Conservation (phyloP, 2,888 invertebrate genomes). For the Diachrysia chrysitis region DNA sequence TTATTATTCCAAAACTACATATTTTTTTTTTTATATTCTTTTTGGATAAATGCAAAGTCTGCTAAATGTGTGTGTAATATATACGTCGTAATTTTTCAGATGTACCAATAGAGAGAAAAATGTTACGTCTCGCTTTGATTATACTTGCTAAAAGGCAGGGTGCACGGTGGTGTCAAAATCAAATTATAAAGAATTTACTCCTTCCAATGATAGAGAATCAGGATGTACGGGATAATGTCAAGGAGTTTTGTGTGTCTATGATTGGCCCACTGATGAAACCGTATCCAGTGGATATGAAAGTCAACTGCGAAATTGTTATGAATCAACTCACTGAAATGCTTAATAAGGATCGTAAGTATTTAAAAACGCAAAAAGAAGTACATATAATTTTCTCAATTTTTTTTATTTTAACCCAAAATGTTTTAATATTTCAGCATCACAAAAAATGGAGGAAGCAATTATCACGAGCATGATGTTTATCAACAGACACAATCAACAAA, state of each 20-base stretch:
- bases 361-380: background rate
- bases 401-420: background rate
- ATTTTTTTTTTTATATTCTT: too few relatives aligned
- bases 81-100: conserved; percentile 71
- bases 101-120: conserved; percentile 71
- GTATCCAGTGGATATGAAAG: conserved; percentile 81
- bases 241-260: conserved; percentile 75
- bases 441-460: conserved; percentile 77
- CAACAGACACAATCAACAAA: conserved; percentile 70
- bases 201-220: conserved; percentile 75
- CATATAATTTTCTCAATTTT: background rate
- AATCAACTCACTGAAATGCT: conserved; percentile 76
- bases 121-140: conserved; percentile 76
- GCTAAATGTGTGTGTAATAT: too few relatives aligned
- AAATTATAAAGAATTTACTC: conserved; percentile 77
- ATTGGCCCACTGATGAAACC: conserved; percentile 82
- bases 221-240: conserved; percentile 62
- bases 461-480: conserved; percentile 77
- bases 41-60: too few relatives aligned
- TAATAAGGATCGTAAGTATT: conserved; percentile 75
- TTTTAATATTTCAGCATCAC: conserved; percentile 71
- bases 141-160: conserved; percentile 83
- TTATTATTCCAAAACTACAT: too few relatives aligned
- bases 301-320: conserved; percentile 78
- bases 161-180: conserved; percentile 81